These are phyloP conservation scores for Sebastes diaconus DNA, from an alignment of 2,797 vertebrate genomes.

Conservation along the genomic window DNA sequence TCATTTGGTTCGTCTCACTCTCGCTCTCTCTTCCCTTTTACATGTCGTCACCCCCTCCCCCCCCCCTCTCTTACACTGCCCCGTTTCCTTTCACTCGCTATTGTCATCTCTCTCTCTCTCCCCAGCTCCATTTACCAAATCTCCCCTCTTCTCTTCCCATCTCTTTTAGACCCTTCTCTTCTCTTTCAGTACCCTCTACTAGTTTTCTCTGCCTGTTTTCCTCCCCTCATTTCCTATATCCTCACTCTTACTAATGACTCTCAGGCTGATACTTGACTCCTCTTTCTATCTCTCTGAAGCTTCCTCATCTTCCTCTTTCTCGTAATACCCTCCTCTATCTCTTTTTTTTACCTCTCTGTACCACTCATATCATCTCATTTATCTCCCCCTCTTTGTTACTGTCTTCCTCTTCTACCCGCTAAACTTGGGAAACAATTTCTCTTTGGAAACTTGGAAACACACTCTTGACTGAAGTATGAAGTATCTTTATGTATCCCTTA, in stretches of 20 bases:
- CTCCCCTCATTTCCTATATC: neutral
- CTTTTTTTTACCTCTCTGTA: neutral
- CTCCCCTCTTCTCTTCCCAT: conserved; percentile 6
- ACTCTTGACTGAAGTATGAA: neutral
- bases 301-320: neutral
- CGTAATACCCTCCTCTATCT: neutral
- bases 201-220: neutral
- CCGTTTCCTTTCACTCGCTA: conserved; percentile 35
- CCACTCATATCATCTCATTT: conserved; percentile 19
- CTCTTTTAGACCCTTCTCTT: conserved; percentile 3
- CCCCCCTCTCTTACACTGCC: neutral
- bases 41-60: conserved; percentile 25
- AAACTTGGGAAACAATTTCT: neutral
- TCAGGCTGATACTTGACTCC: neutral
- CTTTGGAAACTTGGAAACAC: neutral
- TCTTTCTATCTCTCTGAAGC: conserved; percentile 4
- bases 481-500: neutral
- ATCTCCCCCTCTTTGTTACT: conserved; percentile 3
- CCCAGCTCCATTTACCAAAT: conserved; percentile 40
- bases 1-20: conserved; percentile 30
- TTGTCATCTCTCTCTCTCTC: conserved; percentile 45
- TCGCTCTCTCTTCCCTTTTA: conserved; percentile 39
- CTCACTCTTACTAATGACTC: conserved; percentile 9
- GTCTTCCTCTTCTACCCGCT: neutral
- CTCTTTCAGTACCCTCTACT: neutral